phyloP scores from a whole-genome alignment of 2,888 invertebrate genomes.

The Alitta virens region DNA sequence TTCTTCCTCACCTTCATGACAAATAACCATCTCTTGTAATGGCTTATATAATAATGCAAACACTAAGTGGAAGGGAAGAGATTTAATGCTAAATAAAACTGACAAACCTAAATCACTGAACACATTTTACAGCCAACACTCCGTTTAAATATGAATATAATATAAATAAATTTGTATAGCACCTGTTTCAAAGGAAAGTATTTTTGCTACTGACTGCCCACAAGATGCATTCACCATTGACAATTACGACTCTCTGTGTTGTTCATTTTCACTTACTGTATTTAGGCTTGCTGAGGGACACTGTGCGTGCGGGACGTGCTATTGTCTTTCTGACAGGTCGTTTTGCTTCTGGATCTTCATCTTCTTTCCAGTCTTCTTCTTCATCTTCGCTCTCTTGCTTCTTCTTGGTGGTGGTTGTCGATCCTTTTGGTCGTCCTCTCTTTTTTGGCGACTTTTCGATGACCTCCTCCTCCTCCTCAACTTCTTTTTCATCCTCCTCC shows the following conservation, averaged over 20 bases:
- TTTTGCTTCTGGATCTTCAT: constrained; percentile 3
- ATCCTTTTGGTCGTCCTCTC: not conserved
- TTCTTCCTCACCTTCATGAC: constrained; percentile 23
- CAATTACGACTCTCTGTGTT: no score
- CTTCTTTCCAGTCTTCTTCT: constrained; percentile 17
- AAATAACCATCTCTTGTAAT: not conserved
- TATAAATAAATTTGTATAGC: no score
- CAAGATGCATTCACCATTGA: no score
- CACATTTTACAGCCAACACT: no score
- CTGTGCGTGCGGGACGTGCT: constrained; percentile 23
- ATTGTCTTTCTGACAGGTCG: constrained; percentile 3
- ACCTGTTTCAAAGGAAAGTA: no score
- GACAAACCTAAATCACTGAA: no score
- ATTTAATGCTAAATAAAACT: no score
- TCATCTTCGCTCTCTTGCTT: not conserved
- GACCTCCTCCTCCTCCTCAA: constrained; percentile 36
- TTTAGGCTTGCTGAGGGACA: constrained; percentile 26
- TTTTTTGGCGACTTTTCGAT: not conserved
- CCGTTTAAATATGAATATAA: no score
- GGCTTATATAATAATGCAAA: not conserved
- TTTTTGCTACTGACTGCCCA: no score
- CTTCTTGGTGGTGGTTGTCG: not conserved
- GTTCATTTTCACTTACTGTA: constrained; percentile 30
- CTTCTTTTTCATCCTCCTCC: constrained; percentile 22
- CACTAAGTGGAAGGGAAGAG: not conserved